Base-by-base conservation (phyloP, 64 coral and sea anemone genomes). In the Exaiptasia diaphana region DNA sequence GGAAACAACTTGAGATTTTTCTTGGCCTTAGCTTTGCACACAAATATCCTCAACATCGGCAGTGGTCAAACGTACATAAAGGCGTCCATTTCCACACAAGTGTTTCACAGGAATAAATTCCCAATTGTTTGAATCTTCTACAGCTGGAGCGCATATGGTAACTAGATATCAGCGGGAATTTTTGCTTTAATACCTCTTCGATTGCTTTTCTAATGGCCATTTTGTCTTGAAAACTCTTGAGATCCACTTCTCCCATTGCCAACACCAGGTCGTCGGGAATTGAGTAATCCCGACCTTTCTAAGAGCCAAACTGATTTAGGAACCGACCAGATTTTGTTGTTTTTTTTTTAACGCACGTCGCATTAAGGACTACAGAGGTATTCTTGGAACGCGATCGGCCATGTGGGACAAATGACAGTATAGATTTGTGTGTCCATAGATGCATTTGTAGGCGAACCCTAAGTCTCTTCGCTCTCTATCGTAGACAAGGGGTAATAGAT, bases 21-120 rank as follows among this genome's bases (percentile, higher is more conserved):
- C 26, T 24, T 56, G 53, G 80, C 70, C 64, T 71, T 69, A 2
- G 57, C 27, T 35, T 83, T 71, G 53, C 45, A 64, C 80, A 50
- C 48, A 71, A 68, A 87, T 78, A 50, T 87, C 59, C 41, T 87
- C 84, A 68, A 67, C 13, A 38, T 87, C 38, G n/a, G 28, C 39
- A 53, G 41, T 78, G 9, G 69, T 28, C 32, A 87, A 50, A 39
- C 74, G 77, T 25, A 78, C 85, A 35, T 78, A 83, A 36, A 83
- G 67, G 27, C 65, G 65, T 40, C 80, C 65, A 52, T 83, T 72
- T 8, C 64, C 80, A 71, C 80, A 83, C 22, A 83, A 40, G 34
- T 87, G 85, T 64, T 76, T 77, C n/a, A 87, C 85, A 87, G 68
- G 85, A 68, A 30, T 77, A 87, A 87, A 87, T 68, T 87, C 85